phyloP scores from a whole-genome alignment of 1,140 invertebrate species.

The Bombus waltoni region DNA sequence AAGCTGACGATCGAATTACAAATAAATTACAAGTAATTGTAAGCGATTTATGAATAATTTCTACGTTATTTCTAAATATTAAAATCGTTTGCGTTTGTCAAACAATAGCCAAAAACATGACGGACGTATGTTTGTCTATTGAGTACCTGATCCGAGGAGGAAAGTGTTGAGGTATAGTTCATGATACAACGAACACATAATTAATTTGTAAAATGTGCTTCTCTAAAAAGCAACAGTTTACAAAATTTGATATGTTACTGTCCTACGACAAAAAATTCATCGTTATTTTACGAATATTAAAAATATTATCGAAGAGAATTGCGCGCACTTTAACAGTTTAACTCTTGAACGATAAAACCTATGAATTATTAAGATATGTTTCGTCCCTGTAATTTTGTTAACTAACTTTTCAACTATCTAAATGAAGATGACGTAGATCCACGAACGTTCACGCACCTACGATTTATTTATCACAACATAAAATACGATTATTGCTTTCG shows the following conservation, averaged over 20 bases:
- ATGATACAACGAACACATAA: too few relatives aligned
- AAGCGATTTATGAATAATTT: too few relatives aligned
- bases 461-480: background rate
- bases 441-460: conserved; percentile 5
- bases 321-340: background rate
- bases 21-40: too few relatives aligned
- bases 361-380: conserved; percentile 38
- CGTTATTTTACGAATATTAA: background rate
- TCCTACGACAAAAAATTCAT: background rate
- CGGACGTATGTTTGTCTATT: too few relatives aligned
- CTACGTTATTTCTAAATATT: too few relatives aligned
- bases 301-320: background rate
- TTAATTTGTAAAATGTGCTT: background rate
- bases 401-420: background rate
- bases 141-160: too few relatives aligned
- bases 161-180: too few relatives aligned
- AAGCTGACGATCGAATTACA: too few relatives aligned
- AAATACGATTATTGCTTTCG: conserved; percentile 12
- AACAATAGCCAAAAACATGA: too few relatives aligned
- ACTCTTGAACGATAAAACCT: background rate
- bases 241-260: conserved; percentile 9
- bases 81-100: too few relatives aligned
- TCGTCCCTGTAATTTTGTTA: conserved; percentile 22
- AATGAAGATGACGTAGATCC: background rate
- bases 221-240: background rate